Conservation (phyloP, 2,113 vertebrate species). For the Muscicapa adusta region DNA sequence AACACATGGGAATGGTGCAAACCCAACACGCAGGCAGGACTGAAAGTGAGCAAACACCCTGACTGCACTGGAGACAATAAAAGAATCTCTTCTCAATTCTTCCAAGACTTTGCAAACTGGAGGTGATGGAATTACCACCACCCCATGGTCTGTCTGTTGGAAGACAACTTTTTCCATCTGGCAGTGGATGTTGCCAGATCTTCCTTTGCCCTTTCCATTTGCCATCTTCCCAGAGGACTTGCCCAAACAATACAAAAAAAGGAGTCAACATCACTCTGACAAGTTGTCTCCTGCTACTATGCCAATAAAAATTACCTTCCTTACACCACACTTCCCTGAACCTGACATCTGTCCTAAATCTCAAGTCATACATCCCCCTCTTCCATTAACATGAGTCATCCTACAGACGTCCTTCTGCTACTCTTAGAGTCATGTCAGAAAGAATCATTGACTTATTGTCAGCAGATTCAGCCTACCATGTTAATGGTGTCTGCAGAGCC, state of each 20-base stretch:
- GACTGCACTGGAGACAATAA: neutral
- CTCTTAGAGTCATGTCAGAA: conserved; percentile 28
- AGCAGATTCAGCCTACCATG: conserved; percentile 35
- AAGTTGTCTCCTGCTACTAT: conserved; percentile 45
- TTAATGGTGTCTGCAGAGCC: conserved; percentile 50
- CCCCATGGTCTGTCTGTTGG: neutral
- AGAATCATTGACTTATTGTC: conserved; percentile 69
- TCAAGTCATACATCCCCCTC: conserved; percentile 36
- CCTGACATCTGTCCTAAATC: conserved; percentile 62
- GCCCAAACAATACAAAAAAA: conserved; percentile 16
- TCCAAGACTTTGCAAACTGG: neutral
- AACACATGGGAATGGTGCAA: neutral
- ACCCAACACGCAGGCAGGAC: neutral
- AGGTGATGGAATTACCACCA: neutral
- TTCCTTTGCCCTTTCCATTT: neutral
- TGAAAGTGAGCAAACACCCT: neutral
- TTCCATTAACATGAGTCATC: conserved; percentile 52
- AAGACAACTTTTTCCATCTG: neutral
- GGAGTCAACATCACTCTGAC: conserved; percentile 43
- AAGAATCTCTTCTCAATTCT: neutral
- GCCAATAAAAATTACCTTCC: conserved; percentile 39
- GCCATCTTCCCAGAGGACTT: conserved; percentile 1
- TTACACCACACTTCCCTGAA: conserved; percentile 26
- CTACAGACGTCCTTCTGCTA: conserved; percentile 25
- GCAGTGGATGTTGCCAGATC: neutral